phyloP scores from a whole-genome alignment of 2,113 vertebrate species.

The Tautogolabrus adspersus region DNA sequence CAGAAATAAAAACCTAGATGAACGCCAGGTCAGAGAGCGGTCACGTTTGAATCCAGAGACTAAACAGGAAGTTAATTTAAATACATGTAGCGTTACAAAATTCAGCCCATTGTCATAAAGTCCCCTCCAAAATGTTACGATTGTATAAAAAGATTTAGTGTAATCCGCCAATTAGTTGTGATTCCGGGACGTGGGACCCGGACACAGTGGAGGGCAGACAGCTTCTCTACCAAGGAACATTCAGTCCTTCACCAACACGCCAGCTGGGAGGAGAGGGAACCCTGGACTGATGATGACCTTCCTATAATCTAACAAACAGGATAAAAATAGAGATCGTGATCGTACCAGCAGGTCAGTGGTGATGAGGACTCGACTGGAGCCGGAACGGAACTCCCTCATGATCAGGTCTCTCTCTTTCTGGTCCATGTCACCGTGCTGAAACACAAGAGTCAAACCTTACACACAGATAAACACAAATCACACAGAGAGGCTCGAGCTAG shows the following conservation, averaged over 20 bases:
- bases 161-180: conserved; percentile 76
- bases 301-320: no score
- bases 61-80: no score
- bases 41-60: no score
- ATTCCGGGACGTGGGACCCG: conserved; percentile 39
- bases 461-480: no score
- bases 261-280: conserved; percentile 80
- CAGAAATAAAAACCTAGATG: no score
- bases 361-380: conserved; percentile 96
- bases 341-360: conserved; percentile 98
- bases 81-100: no score
- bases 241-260: conserved; percentile 76
- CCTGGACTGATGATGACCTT: conserved; percentile 47
- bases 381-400: conserved; percentile 97
- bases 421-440: conserved; percentile 99
- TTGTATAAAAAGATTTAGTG: conserved; percentile 14
- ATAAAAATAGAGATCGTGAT: not conserved
- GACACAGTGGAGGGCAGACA: conserved; percentile 80
- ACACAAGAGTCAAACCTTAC: not conserved
- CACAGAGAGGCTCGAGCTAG: no score
- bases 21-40: no score
- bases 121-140: no score
- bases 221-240: conserved; percentile 77
- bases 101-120: no score
- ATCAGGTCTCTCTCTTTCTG: conserved; percentile 99